These are phyloP conservation scores for Hypsibius dujardini DNA, from an alignment of 1,140 invertebrate species.

Conservation along the genomic window DNA sequence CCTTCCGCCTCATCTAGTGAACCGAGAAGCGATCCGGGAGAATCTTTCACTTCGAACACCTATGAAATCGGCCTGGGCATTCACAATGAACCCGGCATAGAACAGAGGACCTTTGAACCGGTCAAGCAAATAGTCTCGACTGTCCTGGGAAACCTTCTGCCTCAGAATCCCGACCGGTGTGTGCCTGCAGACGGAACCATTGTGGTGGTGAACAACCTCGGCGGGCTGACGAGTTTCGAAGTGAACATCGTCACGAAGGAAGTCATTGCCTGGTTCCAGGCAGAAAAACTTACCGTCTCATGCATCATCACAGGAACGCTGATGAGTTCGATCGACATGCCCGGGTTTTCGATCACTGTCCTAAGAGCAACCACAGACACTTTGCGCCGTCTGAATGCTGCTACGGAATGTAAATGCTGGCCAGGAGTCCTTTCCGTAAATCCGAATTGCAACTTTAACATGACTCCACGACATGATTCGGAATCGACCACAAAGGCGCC, in stretches of 20 bases:
- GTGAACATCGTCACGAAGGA: slow-evolving; percentile 45
- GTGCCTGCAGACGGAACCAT: too few relatives aligned
- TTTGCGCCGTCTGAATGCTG: slow-evolving; percentile 34
- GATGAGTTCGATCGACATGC: slow-evolving; percentile 63
- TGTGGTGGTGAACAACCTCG: slow-evolving; percentile 62
- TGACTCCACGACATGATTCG: too few relatives aligned
- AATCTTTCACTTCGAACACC: slow-evolving; percentile 46
- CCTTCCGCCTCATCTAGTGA: background rate
- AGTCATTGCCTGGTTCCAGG: slow-evolving; percentile 32
- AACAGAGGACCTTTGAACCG: slow-evolving; percentile 41
- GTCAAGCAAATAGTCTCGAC: slow-evolving; percentile 23
- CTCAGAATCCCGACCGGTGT: slow-evolving; percentile 34
- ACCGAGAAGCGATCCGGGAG: slow-evolving; percentile 38
- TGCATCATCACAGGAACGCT: slow-evolving; percentile 50
- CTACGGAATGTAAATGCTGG: slow-evolving; percentile 18
- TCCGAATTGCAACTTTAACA: too few relatives aligned
- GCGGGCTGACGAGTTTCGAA: slow-evolving; percentile 54
- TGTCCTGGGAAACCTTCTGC: slow-evolving; percentile 24
- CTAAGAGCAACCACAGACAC: slow-evolving; percentile 36
- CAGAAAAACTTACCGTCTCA: slow-evolving; percentile 39
- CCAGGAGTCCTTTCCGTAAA: slow-evolving; percentile 16
- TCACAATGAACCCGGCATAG: slow-evolving; percentile 67
- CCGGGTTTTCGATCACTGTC: slow-evolving; percentile 54
- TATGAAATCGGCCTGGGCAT: slow-evolving; percentile 60
- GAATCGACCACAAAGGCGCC: too few relatives aligned